Evolutionary conservation across 1,140 invertebrate genomes (phyloP).

Genomic region (Scaptodrosophila lebanonensis): DNA sequence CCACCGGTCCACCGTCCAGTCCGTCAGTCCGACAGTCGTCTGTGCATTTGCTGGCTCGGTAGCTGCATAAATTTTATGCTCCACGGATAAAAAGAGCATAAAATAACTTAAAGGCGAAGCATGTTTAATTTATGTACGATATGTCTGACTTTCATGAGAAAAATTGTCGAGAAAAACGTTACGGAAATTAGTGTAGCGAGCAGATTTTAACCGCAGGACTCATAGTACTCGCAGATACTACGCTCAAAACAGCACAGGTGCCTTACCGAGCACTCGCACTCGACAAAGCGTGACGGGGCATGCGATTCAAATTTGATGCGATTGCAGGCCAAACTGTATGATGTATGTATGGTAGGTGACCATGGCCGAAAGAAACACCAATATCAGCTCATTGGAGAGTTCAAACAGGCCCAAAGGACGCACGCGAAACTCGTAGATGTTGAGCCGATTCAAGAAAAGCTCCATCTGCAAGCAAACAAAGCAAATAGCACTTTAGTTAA

Average conservation of each 20-base stretch:
- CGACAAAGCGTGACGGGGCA: constrained; percentile 49
- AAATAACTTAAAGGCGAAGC: background rate
- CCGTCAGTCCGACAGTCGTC: background rate
- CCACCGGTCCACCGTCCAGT: background rate
- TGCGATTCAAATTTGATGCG: constrained; percentile 21
- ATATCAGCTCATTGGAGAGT: constrained; percentile 55
- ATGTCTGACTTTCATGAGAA: constrained; percentile 67
- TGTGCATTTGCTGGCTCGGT: constrained; percentile 9
- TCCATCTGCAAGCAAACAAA: constrained; percentile 32
- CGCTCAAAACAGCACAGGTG: no score
- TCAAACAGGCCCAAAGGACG: constrained; percentile 50
- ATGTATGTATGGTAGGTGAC: constrained; percentile 58
- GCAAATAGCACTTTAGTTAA: background rate
- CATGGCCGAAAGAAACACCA: constrained; percentile 49
- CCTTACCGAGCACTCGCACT: constrained; percentile 5
- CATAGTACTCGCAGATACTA: no score
- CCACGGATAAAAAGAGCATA: constrained; percentile 43
- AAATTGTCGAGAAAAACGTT: constrained; percentile 59
- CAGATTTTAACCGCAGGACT: constrained; percentile 52
- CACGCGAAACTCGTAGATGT: constrained; percentile 38
- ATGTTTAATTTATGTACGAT: constrained; percentile 55
- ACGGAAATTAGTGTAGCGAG: constrained; percentile 57
- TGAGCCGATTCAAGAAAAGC: constrained; percentile 40
- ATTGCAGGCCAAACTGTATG: constrained; percentile 39
- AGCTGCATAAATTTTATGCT: constrained; percentile 70